Evolutionary conservation across 2,888 invertebrate species (phyloP), one percentile per base, ranked within the genome.

Genomic region (Trichacis sp.): DNA sequence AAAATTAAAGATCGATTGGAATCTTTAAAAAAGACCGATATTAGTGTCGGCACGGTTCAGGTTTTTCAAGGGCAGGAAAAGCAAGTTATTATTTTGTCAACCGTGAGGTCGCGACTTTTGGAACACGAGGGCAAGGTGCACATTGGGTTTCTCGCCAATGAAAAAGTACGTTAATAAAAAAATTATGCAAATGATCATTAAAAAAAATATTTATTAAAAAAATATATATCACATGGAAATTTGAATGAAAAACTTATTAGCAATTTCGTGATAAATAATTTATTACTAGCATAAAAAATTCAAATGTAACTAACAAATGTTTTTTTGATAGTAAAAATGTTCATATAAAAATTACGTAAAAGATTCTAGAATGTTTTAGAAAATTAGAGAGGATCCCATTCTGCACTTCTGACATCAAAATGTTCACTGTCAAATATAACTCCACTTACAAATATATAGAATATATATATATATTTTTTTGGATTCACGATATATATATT

Each of bases 41-140:
- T 29, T 6, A 29, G 9, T 29, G 29, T 29, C 9, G 29, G 29
- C 29, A 29, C 29, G 9, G 29, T 29, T 9, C 29, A 29, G 29
- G 29, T 29, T 29, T 29, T 29, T 83, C 95, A 96, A 83, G 96
- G 96, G 0, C 91, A 93, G 67, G 96, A 96, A 84, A 91, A 92
- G 76, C 86, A 90, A 11, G 89, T 93, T 2, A 92, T 96, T 46
- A 90, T 96, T 5, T 89, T 95, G 52, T 91, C 93, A 0, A 94
- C 94, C 0, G 96, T 93, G 8, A 87, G 95, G 17, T 91, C 92
- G 1, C 81, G 85, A 17, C 68, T 86, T 1, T 77, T 92, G 18
- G 83, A 87, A 49, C 85, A 88, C 70, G 88, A 90, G 76, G 85
- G 85, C 1, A 86, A 86, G 68, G 88, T 80, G 58, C 84, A 86